phyloP scores from a whole-genome alignment of 2,888 invertebrate genomes.

The Spodoptera picta region DNA sequence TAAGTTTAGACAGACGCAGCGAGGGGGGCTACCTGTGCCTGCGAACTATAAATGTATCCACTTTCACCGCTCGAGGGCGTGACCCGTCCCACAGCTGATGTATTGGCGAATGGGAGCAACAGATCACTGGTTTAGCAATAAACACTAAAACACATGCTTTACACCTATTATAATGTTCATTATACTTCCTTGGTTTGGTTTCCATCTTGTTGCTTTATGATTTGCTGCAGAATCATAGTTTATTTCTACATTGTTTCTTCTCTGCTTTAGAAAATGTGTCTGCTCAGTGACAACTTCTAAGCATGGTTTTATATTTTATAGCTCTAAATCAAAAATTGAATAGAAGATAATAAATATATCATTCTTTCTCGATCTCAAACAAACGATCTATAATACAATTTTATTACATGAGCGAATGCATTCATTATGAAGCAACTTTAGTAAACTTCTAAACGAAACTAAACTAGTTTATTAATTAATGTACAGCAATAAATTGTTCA shows the following conservation, averaged over 20 bases:
- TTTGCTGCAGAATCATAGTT: not conserved
- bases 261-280: no score
- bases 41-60: constrained; percentile 73
- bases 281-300: no score
- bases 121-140: constrained; percentile 46
- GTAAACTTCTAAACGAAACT: no score
- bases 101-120: constrained; percentile 66
- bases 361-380: no score
- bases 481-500: constrained; percentile 17
- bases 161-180: constrained; percentile 2
- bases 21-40: constrained; percentile 66
- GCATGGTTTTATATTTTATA: no score
- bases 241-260: not conserved
- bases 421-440: no score
- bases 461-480: no score
- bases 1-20: constrained; percentile 66
- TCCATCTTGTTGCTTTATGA: no score
- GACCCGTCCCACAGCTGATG: constrained; percentile 74
- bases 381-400: no score
- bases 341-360: no score
- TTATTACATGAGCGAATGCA: no score
- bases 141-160: constrained; percentile 27
- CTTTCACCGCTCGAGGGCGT: constrained; percentile 77
- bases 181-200: not conserved
- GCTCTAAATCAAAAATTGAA: no score